phyloP scores from a whole-genome alignment of 2,113 vertebrate genomes.

The Lepus europaeus region DNA sequence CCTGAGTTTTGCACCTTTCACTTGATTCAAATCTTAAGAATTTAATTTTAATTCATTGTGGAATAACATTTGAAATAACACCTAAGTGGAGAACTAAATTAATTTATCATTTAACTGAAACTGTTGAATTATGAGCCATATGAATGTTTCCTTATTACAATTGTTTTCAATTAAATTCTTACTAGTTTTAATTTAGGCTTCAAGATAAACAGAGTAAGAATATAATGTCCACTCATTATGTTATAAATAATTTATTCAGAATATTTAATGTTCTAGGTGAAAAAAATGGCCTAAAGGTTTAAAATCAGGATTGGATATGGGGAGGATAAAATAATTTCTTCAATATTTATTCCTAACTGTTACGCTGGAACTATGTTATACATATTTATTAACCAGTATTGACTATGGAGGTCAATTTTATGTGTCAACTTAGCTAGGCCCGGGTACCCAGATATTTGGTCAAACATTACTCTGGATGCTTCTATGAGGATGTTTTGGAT shows the following conservation, averaged over 20 bases:
- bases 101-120: constrained; percentile 28
- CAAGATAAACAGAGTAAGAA: neutral
- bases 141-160: neutral
- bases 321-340: neutral
- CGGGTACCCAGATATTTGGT: neutral
- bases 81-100: neutral
- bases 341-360: neutral
- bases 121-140: neutral
- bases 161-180: constrained; percentile 31
- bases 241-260: constrained; percentile 1
- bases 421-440: neutral
- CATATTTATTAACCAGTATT: neutral
- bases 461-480: neutral
- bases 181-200: constrained; percentile 31
- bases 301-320: neutral
- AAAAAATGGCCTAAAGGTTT: neutral
- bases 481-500: neutral
- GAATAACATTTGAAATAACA: neutral
- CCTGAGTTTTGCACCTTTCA: neutral
- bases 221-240: neutral
- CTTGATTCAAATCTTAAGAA: neutral
- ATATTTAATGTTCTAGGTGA: constrained; percentile 12
- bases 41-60: constrained; percentile 33
- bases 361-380: neutral
- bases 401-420: neutral